phyloP scores from a whole-genome alignment of 2,113 vertebrate genomes.

The Gnathonemus echidnorhynchus region DNA sequence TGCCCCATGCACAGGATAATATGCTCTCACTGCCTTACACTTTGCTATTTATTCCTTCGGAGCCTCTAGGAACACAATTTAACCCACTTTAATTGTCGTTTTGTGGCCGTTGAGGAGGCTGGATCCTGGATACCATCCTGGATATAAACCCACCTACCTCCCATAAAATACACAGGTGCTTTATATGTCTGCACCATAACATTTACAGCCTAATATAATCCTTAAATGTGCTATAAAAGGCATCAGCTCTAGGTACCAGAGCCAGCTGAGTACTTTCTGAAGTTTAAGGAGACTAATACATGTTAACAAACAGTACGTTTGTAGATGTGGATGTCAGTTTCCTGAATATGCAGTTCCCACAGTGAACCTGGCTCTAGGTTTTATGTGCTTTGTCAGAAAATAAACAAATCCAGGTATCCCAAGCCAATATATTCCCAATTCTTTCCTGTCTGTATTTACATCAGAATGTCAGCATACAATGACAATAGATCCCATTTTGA shows the following conservation, averaged over 20 bases:
- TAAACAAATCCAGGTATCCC: background rate
- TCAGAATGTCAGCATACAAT: background rate
- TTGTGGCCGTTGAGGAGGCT: background rate
- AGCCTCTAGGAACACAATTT: background rate
- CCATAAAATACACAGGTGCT: background rate
- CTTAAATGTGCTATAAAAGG: background rate
- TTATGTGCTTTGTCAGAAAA: background rate
- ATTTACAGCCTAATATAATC: background rate
- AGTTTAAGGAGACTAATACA: background rate
- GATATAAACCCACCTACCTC: background rate
- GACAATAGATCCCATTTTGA: background rate
- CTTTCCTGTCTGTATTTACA: background rate
- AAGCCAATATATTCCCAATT: constrained; percentile 3
- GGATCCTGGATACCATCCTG: background rate
- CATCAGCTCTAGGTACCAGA: background rate
- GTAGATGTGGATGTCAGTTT: background rate
- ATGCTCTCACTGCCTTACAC: background rate
- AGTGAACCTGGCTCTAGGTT: background rate
- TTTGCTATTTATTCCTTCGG: background rate
- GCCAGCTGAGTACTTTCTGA: background rate
- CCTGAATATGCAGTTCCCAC: background rate
- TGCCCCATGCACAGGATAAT: background rate
- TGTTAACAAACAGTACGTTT: background rate
- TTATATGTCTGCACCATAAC: background rate
- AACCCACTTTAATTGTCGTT: background rate